Conservation (phyloP, 1,140 invertebrate genomes). For the Phthorimaea operculella region DNA sequence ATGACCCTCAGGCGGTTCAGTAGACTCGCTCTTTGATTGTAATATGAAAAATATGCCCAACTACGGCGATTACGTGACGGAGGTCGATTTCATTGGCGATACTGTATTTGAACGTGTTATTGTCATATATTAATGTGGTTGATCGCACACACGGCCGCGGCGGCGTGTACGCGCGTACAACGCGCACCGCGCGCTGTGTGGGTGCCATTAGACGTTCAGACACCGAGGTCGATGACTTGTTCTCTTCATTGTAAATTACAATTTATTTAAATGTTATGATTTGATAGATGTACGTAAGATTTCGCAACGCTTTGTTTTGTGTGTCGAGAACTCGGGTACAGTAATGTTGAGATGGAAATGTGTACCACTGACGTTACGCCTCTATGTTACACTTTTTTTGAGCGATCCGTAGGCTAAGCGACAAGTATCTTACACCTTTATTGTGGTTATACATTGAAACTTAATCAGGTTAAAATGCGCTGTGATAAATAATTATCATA, state of each 20-base stretch:
- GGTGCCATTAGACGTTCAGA: slow-evolving; percentile 38
- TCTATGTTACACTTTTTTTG: neutral
- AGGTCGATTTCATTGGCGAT: slow-evolving; percentile 53
- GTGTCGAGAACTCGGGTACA: neutral
- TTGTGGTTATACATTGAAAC: too few relatives aligned
- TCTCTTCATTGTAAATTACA: slow-evolving; percentile 53
- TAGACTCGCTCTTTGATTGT: slow-evolving; percentile 16
- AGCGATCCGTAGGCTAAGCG: too few relatives aligned
- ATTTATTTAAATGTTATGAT: slow-evolving; percentile 53
- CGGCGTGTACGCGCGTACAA: slow-evolving; percentile 2
- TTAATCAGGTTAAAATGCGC: too few relatives aligned
- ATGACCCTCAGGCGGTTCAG: neutral
- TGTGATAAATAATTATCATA: too few relatives aligned
- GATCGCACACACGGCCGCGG: slow-evolving; percentile 6
- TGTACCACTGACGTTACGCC: neutral
- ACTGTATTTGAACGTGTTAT: slow-evolving; percentile 35
- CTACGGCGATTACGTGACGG: slow-evolving; percentile 31
- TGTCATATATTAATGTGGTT: slow-evolving; percentile 14
- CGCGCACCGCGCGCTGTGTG: slow-evolving; percentile 15
- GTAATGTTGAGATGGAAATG: neutral
- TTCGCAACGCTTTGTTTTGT: slow-evolving; percentile 16
- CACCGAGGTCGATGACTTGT: slow-evolving; percentile 42
- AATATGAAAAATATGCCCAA: slow-evolving; percentile 24
- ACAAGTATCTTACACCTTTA: too few relatives aligned
- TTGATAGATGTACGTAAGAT: slow-evolving; percentile 42